phyloP scores from a whole-genome alignment of 2,797 vertebrate genomes.

The Pygocentrus nattereri region DNA sequence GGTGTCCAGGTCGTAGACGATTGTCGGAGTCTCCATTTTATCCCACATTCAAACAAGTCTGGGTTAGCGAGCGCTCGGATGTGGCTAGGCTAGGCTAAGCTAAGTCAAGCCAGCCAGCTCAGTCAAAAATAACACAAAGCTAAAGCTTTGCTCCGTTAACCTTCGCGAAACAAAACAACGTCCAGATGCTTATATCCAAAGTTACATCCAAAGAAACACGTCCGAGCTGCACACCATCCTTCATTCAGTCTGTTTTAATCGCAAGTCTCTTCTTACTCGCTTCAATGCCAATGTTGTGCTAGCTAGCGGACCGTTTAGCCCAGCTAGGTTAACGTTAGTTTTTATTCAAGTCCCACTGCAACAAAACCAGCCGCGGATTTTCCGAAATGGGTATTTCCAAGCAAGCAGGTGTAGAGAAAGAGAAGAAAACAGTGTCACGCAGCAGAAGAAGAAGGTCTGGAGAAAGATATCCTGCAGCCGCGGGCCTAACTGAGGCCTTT shows the following conservation, averaged over 20 bases:
- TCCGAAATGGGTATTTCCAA: neutral
- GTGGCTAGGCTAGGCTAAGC: neutral
- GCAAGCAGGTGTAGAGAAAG: neutral
- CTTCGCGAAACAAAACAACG: slow-evolving; percentile 8
- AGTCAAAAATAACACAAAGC: neutral
- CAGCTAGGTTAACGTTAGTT: slow-evolving; percentile 6
- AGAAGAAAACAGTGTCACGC: neutral
- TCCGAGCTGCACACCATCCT: neutral
- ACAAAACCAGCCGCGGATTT: neutral
- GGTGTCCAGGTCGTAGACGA: slow-evolving; percentile 99
- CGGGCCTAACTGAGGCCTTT: slow-evolving; percentile 62
- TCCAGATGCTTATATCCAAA: neutral
- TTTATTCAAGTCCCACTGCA: neutral
- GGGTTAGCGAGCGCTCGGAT: slow-evolving; percentile 31
- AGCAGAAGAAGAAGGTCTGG: neutral
- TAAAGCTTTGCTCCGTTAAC: neutral
- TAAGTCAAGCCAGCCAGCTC: slow-evolving; percentile 35
- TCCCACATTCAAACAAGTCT: slow-evolving; percentile 91
- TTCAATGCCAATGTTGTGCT: slow-evolving; percentile 18
- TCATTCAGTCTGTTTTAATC: neutral
- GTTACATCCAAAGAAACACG: neutral
- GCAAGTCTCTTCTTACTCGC: slow-evolving; percentile 5
- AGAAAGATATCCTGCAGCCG: slow-evolving; percentile 18
- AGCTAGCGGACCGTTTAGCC: neutral
- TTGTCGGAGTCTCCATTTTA: slow-evolving; percentile 99